Percentiles rank a stretch among this genome's conserved stretches.
Conservation (phyloP, 2,797 vertebrate species). For the Tokudaia muenninki region DNA sequence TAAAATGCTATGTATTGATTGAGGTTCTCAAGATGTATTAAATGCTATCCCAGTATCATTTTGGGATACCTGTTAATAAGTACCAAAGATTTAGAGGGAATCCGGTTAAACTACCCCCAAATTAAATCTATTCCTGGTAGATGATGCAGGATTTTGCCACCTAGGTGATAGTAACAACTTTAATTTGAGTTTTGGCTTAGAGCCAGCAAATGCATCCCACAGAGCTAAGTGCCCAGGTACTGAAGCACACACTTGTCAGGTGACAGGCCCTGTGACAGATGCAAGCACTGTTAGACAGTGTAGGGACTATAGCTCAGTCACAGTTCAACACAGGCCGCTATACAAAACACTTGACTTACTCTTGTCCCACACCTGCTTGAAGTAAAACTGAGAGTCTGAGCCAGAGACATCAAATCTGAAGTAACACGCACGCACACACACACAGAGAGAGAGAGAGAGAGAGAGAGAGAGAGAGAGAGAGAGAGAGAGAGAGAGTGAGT, state of each 20-base stretch:
- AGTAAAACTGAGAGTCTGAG: not conserved
- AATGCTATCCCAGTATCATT: not conserved
- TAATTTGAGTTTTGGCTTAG: slow-evolving; percentile 70
- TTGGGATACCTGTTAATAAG: slow-evolving; percentile 39
- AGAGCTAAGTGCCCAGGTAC: slow-evolving; percentile 61
- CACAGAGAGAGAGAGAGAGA: not conserved
- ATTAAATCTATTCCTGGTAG: slow-evolving; percentile 63
- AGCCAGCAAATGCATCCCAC: slow-evolving; percentile 39
- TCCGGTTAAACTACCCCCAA: slow-evolving; percentile 46
- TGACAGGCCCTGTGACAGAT: slow-evolving; percentile 29
- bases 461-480: too few relatives aligned
- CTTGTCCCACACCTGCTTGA: not conserved
- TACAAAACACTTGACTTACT: not conserved
- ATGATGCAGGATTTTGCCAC: slow-evolving; percentile 31
- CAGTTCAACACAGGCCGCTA: not conserved
- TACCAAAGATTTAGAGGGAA: not conserved
- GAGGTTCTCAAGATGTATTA: not conserved
- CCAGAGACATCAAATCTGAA: not conserved
- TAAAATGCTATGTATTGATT: not conserved
- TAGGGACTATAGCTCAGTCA: not conserved
- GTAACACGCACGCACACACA: not conserved
- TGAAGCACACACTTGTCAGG: slow-evolving; percentile 55
- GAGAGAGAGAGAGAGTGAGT: too few relatives aligned
- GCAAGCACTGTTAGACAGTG: not conserved
- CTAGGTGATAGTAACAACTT: slow-evolving; percentile 58